A percentile compares a stretch with the other conserved stretches of the same genome.
Evolutionary conservation across 2,113 vertebrate species (phyloP).

Genomic region (Chlamydotis undulata): DNA sequence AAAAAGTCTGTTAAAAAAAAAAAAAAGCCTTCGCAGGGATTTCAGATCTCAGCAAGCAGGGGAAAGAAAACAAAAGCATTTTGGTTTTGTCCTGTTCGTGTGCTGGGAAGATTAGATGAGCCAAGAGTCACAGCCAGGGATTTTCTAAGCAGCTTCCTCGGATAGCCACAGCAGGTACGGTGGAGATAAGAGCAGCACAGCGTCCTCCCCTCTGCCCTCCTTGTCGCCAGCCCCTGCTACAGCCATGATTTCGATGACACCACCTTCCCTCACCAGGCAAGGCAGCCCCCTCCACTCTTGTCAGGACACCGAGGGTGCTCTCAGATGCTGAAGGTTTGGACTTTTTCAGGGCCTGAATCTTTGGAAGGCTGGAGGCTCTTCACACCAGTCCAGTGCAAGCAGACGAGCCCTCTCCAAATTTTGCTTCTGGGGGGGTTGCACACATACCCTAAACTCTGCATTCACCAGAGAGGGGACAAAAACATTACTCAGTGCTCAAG

Average conservation of each 20-base stretch:
- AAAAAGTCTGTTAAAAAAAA: background rate
- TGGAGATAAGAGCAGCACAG: background rate
- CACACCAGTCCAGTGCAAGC: background rate
- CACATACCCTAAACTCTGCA: background rate
- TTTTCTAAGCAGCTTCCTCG: background rate
- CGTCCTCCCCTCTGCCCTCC: background rate
- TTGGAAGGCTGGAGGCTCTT: background rate
- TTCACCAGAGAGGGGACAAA: background rate
- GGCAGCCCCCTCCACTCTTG: accelerated
- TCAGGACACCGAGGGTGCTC: accelerated
- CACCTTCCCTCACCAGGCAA: background rate
- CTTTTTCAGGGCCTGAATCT: background rate
- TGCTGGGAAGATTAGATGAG: background rate
- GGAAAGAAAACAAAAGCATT: background rate
- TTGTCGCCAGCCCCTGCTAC: background rate
- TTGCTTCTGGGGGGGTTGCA: accelerated
- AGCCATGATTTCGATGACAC: background rate
- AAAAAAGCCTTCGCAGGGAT: background rate
- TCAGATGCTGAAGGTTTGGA: background rate
- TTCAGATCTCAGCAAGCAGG: background rate
- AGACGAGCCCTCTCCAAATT: background rate
- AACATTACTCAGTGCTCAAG: background rate
- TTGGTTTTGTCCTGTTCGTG: background rate
- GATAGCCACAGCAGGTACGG: background rate
- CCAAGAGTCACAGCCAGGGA: background rate